Evolutionary conservation across 2,797 vertebrate genomes (phyloP), one percentile per base, ranked within the genome.

Genomic region (Phrynocephalus guinanensis): DNA sequence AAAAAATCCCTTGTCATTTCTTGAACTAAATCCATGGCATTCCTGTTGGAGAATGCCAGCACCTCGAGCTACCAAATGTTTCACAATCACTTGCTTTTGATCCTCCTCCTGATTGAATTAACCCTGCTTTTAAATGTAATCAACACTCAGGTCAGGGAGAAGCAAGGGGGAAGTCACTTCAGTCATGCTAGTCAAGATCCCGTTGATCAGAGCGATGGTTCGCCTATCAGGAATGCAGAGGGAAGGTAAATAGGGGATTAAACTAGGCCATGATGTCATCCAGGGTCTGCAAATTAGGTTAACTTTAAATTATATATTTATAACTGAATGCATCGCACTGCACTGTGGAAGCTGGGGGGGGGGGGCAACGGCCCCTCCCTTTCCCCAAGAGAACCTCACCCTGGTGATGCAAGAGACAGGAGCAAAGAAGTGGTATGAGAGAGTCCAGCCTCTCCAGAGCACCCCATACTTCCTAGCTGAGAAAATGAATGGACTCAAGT

Each of bases 91-190:
- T 67, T 52, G 10, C n/a, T 83, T 78, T 85, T 71, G 52, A 82
- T 75, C 52, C 66, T n/a, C 48, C 38, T n/a, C 48, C 38, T 38
- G 50, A 66, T 80, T 70, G 79, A 60, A 80, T 83, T 71, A 18
- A 83, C 44, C 75, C 67, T 38, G 22, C 6, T 24, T 84, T 79
- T 66, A 50, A 87, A 87, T 87, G 48, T 76, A 83, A 81, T 75
- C 89, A 84, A 20, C 24, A 70, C 52, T 38, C 38, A 48, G 75
- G 66, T 72, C 26, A 33, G 33, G 77, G 60, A 52, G 11, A 60
- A 30, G 2, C 48, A 88, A 33, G 44, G 11, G 50, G 63, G 44
- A 3, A 28, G 9, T 79, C 71, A 67, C 63, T 44, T 24, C 6
- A 56, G 11, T 30, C 81, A 16, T 44, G 30, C 26, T 28, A 52